phyloP scores from a whole-genome alignment of 1,140 invertebrate genomes.

The Drosophila melanogaster region DNA sequence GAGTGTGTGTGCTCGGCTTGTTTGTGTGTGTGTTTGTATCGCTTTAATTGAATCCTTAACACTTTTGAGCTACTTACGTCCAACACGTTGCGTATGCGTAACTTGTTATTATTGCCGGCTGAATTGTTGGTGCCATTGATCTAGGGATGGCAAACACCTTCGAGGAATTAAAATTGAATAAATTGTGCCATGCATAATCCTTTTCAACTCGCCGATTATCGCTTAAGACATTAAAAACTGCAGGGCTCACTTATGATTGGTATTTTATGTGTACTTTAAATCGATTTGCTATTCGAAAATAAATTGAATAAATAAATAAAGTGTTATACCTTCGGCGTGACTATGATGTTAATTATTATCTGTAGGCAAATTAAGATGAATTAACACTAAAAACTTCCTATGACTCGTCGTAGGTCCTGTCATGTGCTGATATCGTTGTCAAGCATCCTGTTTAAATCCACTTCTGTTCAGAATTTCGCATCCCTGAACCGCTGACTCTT shows the following conservation, averaged over 20 bases:
- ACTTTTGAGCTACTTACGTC: conserved; percentile 81
- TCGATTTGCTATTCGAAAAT: not conserved
- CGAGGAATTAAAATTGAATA: conserved; percentile 16
- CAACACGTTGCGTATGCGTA: conserved; percentile 79
- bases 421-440: too few species aligned
- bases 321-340: too few species aligned
- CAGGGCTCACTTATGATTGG: not conserved
- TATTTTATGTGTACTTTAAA: not conserved
- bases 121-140: conserved; percentile 46
- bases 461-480: conserved; percentile 9
- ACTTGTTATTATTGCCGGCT: conserved; percentile 68
- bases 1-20: conserved; percentile 42
- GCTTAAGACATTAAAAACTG: not conserved
- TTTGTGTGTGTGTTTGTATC: conserved; percentile 66
- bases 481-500: conserved; percentile 50
- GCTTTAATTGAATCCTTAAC: conserved; percentile 83
- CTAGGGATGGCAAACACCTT: conserved; percentile 37
- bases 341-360: too few species aligned
- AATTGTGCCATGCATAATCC: conserved; percentile 5
- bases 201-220: conserved; percentile 1
- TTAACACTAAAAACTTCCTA: too few species aligned
- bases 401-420: too few species aligned
- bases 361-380: too few species aligned
- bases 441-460: not conserved
- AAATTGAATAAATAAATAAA: not conserved